phyloP scores from a whole-genome alignment of 2,113 vertebrate species.

The Zosterops pallidus region DNA sequence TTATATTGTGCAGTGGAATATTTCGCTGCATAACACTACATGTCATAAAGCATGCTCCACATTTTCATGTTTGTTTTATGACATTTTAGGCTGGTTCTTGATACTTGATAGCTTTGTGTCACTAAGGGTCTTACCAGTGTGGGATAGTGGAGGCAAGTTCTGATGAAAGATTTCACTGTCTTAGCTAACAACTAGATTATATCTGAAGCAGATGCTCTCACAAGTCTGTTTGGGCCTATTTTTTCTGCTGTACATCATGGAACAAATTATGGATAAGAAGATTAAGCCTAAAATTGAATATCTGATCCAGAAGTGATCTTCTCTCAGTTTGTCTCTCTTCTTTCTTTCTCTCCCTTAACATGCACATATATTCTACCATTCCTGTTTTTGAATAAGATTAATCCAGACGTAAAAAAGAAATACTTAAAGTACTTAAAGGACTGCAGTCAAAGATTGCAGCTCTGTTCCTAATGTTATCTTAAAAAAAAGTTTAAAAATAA shows the following conservation, averaged over 20 bases:
- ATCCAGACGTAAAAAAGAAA: not conserved
- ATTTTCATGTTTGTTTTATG: not conserved
- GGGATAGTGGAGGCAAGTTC: not conserved
- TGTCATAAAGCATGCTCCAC: not conserved
- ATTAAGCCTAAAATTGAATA: not conserved
- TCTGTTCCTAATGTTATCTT: not conserved
- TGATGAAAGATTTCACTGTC: accelerated
- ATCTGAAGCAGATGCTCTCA: not conserved
- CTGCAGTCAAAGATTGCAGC: not conserved
- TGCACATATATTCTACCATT: accelerated
- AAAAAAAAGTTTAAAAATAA: not conserved
- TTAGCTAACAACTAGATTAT: not conserved
- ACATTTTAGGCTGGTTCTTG: not conserved
- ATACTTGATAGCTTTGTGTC: not conserved
- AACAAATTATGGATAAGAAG: not conserved
- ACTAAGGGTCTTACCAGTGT: accelerated
- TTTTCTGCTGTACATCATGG: not conserved
- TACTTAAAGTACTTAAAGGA: not conserved
- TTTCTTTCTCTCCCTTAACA: not conserved
- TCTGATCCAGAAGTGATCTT: not conserved
- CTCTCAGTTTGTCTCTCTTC: not conserved
- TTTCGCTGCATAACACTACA: not conserved
- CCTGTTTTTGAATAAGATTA: not conserved
- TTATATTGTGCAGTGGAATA: not conserved
- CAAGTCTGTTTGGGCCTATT: not conserved